These are phyloP conservation scores for Andrena dorsata DNA, from an alignment of 2,888 invertebrate genomes.

Conservation along the genomic window DNA sequence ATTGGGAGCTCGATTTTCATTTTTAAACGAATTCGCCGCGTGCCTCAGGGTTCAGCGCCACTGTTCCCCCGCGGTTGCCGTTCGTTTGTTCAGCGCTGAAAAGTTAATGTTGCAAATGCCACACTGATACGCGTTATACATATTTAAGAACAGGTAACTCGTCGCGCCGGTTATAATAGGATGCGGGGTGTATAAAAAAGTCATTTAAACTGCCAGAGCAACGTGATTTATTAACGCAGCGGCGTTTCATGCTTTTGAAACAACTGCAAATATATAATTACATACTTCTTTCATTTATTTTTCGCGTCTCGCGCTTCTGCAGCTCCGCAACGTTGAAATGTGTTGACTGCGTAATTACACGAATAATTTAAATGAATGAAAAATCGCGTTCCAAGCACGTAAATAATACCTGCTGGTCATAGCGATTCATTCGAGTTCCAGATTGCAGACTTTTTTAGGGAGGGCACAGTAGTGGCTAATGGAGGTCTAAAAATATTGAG, in stretches of 20 bases:
- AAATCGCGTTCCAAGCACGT: not conserved
- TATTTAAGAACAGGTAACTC: constrained; percentile 39
- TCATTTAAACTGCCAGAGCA: constrained; percentile 47
- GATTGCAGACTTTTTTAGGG: not conserved
- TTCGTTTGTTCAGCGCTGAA: constrained; percentile 25
- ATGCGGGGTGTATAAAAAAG: constrained; percentile 41
- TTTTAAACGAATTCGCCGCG: not conserved
- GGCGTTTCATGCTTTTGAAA: constrained; percentile 21
- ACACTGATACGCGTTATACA: constrained; percentile 44
- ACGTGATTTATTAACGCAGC: constrained; percentile 38
- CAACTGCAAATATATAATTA: constrained; percentile 31
- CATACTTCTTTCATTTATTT: not conserved
- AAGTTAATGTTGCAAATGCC: constrained; percentile 39
- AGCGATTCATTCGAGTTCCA: constrained; percentile 27
- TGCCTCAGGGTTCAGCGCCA: not conserved
- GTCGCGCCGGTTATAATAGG: constrained; percentile 42
- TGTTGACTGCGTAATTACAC: not conserved
- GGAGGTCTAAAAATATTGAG: too few relatives aligned
- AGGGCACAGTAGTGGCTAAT: too few relatives aligned
- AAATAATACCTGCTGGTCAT: constrained; percentile 27
- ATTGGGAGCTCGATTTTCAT: not conserved
- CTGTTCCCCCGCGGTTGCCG: not conserved
- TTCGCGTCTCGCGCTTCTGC: not conserved
- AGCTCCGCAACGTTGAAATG: constrained; percentile 1
- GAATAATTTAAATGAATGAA: not conserved